These are phyloP conservation scores for Phyllotreta cruciferae DNA, from an alignment of 2,888 invertebrate species.

Conservation along the genomic window DNA sequence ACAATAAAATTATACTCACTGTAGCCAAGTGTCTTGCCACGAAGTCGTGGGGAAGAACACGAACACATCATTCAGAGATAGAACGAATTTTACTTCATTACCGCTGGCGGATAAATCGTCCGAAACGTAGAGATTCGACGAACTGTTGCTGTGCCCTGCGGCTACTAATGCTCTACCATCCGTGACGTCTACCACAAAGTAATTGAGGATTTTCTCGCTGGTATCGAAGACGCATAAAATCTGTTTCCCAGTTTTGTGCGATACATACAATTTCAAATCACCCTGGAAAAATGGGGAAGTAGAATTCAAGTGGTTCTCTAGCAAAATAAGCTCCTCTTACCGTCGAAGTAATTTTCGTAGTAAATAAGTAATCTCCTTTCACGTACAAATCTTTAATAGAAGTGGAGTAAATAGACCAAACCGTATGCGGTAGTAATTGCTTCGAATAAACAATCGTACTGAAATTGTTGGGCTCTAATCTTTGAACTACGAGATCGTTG, in stretches of 20 bases:
- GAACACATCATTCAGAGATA: conserved; percentile 81
- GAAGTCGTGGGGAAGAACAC: conserved; percentile 84
- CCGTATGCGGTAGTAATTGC: conserved; percentile 48
- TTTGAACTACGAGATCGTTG: conserved; percentile 69
- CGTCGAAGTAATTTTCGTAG: conserved; percentile 70
- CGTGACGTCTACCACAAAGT: conserved; percentile 84
- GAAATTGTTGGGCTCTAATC: conserved; percentile 68
- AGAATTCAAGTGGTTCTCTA: not conserved
- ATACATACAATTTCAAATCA: conserved; percentile 71
- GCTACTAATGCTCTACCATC: conserved; percentile 82
- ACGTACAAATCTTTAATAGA: conserved; percentile 84
- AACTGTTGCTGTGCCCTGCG: conserved; percentile 76
- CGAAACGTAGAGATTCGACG: conserved; percentile 83
- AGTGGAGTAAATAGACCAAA: conserved; percentile 54
- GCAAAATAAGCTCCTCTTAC: conserved; percentile 61
- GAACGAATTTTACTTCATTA: conserved; percentile 71
- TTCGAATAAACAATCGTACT: conserved; percentile 62
- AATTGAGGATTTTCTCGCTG: conserved; percentile 70
- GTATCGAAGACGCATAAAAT: conserved; percentile 78
- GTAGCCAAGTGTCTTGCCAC: conserved; percentile 83
- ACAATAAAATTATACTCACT: conserved; percentile 65
- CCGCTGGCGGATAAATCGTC: conserved; percentile 66
- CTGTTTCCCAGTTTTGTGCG: conserved; percentile 76
- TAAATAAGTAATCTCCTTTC: conserved; percentile 86
- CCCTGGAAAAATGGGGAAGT: conserved; percentile 37